Evolutionary conservation across 2,888 invertebrate species (phyloP), one percentile per base, ranked within the genome.

Genomic region (Zaprionus lineosus): DNA sequence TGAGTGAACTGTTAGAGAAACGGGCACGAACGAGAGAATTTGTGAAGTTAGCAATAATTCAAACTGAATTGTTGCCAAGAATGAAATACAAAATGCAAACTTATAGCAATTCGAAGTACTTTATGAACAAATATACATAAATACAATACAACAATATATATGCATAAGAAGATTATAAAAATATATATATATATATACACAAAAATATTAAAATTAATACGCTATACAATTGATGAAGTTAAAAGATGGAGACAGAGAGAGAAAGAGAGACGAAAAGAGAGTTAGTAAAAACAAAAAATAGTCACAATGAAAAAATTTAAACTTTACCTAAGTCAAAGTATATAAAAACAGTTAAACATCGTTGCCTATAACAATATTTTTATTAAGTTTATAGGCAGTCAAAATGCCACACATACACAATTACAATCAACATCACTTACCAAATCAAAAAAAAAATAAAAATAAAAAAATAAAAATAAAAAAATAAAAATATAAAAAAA

Each of bases 101-200:
- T 74, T 86, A 83, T 85, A 84, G 85, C 86, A 84, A 84, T 84
- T 84, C 69, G 53, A 86, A 86, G 74, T 86, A 84, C 85, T 84
- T 84, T 86, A 86, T 67, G 76, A 78, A 74, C 55, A 64, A 71
- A 60, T 57, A 68, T 48, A 72, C 40, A 58, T 39, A 53, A 36
- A 60, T 39, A 50, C 9, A 41, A 68, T 62, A 55, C 31, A 31
- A 56, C 33, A 51, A 60, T 24, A 47, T 29, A 70, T 55, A 58
- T 55, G 53, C 47, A 47, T 66, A 59, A 64, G 63, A 59, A 50
- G 43, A 56, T 44, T 52, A 57, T 53, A 74, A 48, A 74, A 61
- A 78, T 70, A 70, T 70, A 52, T 39, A 55, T 59, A 62, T 34
- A 66, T 47, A n/a, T n/a, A n/a, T n/a, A n/a, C n/a, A n/a, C n/a